These are phyloP conservation scores for Agelaius tricolor DNA, from an alignment of 2,113 vertebrate species.

Conservation along the genomic window DNA sequence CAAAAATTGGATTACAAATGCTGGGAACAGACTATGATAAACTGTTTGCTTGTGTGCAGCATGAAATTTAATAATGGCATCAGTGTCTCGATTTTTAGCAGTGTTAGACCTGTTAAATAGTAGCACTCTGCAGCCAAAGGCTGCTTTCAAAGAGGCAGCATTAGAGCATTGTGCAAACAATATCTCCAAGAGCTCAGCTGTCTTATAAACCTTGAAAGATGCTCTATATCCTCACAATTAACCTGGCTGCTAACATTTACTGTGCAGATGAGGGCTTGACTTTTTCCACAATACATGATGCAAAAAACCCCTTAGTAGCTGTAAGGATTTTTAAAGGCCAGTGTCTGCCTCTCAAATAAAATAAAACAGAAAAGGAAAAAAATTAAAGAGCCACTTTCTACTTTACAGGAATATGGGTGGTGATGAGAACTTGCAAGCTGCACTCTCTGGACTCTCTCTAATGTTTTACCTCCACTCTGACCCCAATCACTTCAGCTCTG, in stretches of 20 bases:
- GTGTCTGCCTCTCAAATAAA: background rate
- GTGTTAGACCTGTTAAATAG: constrained; percentile 41
- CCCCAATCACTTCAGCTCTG: constrained; percentile 17
- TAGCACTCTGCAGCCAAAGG: constrained; percentile 15
- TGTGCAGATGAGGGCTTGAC: constrained; percentile 13
- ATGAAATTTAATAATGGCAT: constrained; percentile 45
- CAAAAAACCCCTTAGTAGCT: background rate
- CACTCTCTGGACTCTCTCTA: background rate
- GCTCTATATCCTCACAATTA: constrained; percentile 22
- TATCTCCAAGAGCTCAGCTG: background rate
- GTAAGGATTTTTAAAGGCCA: constrained; percentile 21
- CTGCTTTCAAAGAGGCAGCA: constrained; percentile 1
- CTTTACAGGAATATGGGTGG: background rate
- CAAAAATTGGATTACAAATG: constrained; percentile 72
- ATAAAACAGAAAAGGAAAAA: background rate
- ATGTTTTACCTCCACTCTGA: background rate
- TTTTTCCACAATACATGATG: background rate
- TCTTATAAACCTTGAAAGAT: constrained; percentile 16
- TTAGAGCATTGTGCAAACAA: background rate
- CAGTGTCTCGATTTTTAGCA: constrained; percentile 35
- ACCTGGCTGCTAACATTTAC: constrained; percentile 32
- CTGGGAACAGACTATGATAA: constrained; percentile 69
- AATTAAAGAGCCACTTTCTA: background rate
- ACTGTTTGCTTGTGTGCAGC: constrained; percentile 64
- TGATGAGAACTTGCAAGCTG: background rate